These are phyloP conservation scores for Chlamydotis undulata DNA, from an alignment of 2,113 vertebrate species.

Conservation along the genomic window DNA sequence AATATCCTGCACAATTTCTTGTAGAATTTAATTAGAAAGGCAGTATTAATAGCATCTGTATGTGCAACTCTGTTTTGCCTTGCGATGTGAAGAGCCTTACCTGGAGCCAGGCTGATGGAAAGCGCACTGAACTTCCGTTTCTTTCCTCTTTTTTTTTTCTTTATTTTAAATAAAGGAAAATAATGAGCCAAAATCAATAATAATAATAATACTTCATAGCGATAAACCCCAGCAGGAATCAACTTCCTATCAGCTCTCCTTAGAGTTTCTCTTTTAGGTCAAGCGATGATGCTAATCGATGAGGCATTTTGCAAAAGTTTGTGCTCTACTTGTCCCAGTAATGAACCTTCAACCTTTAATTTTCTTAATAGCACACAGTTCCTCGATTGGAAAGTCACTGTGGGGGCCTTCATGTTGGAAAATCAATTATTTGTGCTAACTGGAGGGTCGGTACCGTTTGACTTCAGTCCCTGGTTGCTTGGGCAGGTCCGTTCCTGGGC, in stretches of 20 bases:
- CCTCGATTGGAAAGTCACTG: background rate
- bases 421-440: constrained; percentile 56
- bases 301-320: constrained; percentile 52
- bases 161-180: background rate
- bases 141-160: background rate
- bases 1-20: constrained; percentile 65
- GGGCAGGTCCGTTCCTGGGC: background rate
- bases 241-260: background rate
- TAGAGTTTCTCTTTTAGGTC: constrained; percentile 48
- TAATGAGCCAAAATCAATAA: constrained; percentile 7
- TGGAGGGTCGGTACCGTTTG: background rate
- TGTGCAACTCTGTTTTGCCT: constrained; percentile 45
- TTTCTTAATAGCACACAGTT: constrained; percentile 8
- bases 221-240: constrained; percentile 10
- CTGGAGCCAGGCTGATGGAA: background rate
- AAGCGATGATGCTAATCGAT: constrained; percentile 47
- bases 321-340: constrained; percentile 52
- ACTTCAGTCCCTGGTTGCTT: background rate
- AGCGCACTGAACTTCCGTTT: background rate
- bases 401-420: constrained; percentile 9
- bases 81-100: background rate
- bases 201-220: constrained; percentile 19
- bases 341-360: constrained; percentile 61
- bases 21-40: constrained; percentile 73
- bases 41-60: constrained; percentile 62